Base-by-base conservation (phyloP, 2,888 invertebrate species). In the Sphaerophoria rueppellii region DNA sequence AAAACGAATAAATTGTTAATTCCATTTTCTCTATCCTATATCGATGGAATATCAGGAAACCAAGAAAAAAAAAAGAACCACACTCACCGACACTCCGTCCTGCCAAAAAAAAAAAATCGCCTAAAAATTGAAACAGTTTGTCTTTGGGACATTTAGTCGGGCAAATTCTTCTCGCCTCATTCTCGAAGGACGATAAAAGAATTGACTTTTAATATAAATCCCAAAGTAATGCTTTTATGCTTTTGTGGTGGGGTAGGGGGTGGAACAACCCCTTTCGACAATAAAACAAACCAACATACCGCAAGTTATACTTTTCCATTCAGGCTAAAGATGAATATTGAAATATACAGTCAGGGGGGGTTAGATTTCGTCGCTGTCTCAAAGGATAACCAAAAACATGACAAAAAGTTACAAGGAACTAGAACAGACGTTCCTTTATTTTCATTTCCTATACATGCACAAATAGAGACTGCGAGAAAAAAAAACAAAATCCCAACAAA, bases 1-100 rank as follows among this genome's bases (percentile, higher is more conserved):
- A 85, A 85, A 85, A 85, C 85, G 85, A 77, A 85, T 85, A 85
- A 85, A 85, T 85, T 81, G 76, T 81, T 85, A 81, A 85, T 85
- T 85, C 85, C 76, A 80, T 85, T 85, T 81, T 58, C 34, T 73
- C 61, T 24, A 24, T 24, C 24, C 24, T 24, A 4, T 43, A 43
- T 43, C 43, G 76, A 77, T 76, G 61, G 69, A 32, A 63, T 52
- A 54, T 50, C 5, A 37, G 12, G n/a, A 60, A 16, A 82, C 67
- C 50, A 48, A 24, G 24, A 24, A 24, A 71, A 61, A 82, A 73
- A 73, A n/a, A n/a, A n/a, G n/a, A n/a, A n/a, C n/a, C n/a, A n/a
- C n/a, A n/a, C n/a, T n/a, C n/a, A n/a, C n/a, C 82, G 77, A 46
- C 69, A 78, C 65, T 43, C 67, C 40, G n/a, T 16, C 46, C 24